phyloP scores from a whole-genome alignment of 2,113 vertebrate genomes.

The Geococcyx californianus region DNA sequence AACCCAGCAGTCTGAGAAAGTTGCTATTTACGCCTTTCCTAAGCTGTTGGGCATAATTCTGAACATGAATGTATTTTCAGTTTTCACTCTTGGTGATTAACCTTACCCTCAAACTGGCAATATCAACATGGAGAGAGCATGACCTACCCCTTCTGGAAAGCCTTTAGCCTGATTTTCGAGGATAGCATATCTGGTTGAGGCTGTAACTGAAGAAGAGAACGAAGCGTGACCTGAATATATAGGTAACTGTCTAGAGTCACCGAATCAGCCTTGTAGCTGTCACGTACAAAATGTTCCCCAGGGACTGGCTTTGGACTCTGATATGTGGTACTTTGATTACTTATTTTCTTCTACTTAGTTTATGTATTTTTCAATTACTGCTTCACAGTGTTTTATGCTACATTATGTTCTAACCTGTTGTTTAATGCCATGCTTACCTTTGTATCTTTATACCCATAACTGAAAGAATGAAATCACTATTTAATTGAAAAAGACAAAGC shows the following conservation, averaged over 20 bases:
- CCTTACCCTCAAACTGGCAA: not conserved
- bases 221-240: constrained; percentile 23
- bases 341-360: not conserved
- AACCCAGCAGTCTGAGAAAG: not conserved
- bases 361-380: not conserved
- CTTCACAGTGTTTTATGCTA: not conserved
- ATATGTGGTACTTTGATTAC: not conserved
- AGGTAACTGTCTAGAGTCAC: constrained; percentile 8
- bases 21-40: not conserved
- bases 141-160: not conserved
- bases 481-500: not conserved
- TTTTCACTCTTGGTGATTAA: not conserved
- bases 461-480: not conserved
- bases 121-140: not conserved
- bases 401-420: not conserved
- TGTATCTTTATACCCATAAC: not conserved
- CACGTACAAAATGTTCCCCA: not conserved
- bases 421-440: not conserved
- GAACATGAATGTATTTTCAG: not conserved
- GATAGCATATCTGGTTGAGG: not conserved
- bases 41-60: not conserved
- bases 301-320: not conserved
- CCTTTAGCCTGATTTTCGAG: constrained; percentile 5
- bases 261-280: not conserved
- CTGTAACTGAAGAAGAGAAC: constrained; percentile 25